Conservation (phyloP, 2,797 vertebrate genomes). For the Phoxinus dragarum region DNA sequence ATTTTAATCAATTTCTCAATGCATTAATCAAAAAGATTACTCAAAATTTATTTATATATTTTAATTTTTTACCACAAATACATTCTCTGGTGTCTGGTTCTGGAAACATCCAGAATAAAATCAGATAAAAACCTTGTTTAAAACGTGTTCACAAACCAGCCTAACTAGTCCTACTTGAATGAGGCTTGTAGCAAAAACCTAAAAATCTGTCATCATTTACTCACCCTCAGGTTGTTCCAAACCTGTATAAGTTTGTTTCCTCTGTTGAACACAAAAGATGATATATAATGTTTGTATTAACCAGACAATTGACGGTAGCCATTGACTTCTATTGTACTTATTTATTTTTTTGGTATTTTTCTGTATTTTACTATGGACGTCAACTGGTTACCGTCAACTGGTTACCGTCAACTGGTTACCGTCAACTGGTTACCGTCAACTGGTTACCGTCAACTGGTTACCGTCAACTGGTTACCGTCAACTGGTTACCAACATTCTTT, state of each 20-base stretch:
- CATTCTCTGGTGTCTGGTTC: neutral
- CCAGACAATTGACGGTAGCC: too few relatives aligned
- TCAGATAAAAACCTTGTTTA: neutral
- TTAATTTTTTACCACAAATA: neutral
- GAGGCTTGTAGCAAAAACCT: neutral
- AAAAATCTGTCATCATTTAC: neutral
- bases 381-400: too few relatives aligned
- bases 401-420: too few relatives aligned
- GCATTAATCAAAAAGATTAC: neutral
- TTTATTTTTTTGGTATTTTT: too few relatives aligned
- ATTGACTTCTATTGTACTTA: too few relatives aligned
- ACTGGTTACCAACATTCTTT: too few relatives aligned
- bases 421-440: too few relatives aligned
- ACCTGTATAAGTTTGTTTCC: too few relatives aligned
- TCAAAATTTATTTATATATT: neutral
- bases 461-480: too few relatives aligned
- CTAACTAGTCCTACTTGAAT: conserved; percentile 47
- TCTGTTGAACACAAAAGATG: too few relatives aligned
- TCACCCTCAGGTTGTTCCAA: neutral
- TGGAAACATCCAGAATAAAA: neutral
- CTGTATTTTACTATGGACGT: too few relatives aligned
- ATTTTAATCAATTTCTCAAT: neutral
- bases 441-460: too few relatives aligned
- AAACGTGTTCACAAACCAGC: conserved; percentile 21
- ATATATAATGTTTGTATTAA: neutral